Percentiles rank a stretch among this genome's conserved stretches.
phyloP scores from a whole-genome alignment of 2,797 vertebrate genomes.

The Schizopygopsis pylzovi region DNA sequence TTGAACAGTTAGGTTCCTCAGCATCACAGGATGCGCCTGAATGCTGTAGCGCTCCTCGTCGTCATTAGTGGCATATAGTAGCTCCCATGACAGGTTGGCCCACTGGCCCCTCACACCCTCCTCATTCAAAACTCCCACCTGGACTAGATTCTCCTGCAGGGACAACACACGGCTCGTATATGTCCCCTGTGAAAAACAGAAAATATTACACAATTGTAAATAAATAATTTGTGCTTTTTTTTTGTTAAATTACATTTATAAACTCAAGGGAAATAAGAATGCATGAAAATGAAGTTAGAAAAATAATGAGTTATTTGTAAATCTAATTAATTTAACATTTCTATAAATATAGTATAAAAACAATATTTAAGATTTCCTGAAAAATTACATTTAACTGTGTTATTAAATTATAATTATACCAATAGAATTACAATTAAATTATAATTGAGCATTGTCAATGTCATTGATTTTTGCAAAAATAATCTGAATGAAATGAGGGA shows the following conservation, averaged over 20 bases:
- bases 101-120: slow-evolving; percentile 95
- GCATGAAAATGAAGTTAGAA: too few relatives aligned
- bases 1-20: slow-evolving; percentile 94
- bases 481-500: background rate
- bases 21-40: slow-evolving; percentile 92
- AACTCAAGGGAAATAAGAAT: background rate
- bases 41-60: slow-evolving; percentile 98
- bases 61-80: slow-evolving; percentile 95
- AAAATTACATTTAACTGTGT: background rate
- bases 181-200: slow-evolving; percentile 81
- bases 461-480: background rate
- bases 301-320: too few relatives aligned
- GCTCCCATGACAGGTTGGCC: slow-evolving; percentile 98
- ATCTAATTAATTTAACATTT: too few relatives aligned
- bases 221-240: background rate
- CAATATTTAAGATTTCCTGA: background rate
- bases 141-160: slow-evolving; percentile 90
- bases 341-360: background rate
- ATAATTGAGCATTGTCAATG: background rate
- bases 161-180: slow-evolving; percentile 93
- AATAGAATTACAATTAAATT: background rate
- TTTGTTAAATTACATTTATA: background rate
- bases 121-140: slow-evolving; percentile 88
- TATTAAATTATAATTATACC: too few relatives aligned
- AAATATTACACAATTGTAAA: background rate